A percentile compares a stretch with the other conserved stretches of the same genome.
These are phyloP conservation scores for Spea bombifrons DNA, from an alignment of 2,113 vertebrate genomes.

Conservation along the genomic window DNA sequence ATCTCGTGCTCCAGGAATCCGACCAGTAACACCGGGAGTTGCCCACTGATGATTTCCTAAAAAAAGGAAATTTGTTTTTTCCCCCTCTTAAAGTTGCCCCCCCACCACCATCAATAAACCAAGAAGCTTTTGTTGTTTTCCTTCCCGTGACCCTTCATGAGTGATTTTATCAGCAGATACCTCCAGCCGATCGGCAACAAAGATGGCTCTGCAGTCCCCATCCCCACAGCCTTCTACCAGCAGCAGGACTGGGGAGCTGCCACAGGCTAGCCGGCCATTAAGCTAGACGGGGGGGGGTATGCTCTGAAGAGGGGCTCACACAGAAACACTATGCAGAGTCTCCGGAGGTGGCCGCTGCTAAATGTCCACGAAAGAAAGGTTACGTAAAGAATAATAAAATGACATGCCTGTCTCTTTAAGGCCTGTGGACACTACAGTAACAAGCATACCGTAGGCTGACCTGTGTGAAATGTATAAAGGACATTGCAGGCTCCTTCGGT, in stretches of 20 bases:
- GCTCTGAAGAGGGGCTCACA: neutral
- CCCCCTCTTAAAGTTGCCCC: no score
- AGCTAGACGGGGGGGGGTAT: neutral
- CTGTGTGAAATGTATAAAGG: slow-evolving; percentile 95
- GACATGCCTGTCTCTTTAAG: neutral
- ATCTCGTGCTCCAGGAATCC: slow-evolving; percentile 89
- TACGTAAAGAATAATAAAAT: no score
- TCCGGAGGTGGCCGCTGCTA: neutral
- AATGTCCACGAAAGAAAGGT: slow-evolving; percentile 1
- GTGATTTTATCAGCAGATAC: no score
- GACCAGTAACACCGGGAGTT: slow-evolving; percentile 86
- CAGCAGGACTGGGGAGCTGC: no score
- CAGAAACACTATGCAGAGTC: no score
- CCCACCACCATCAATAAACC: no score
- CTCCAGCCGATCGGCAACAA: no score
- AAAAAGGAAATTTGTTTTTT: slow-evolving; percentile 36
- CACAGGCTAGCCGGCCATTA: neutral
- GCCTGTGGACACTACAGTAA: neutral
- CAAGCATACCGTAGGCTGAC: slow-evolving; percentile 70
- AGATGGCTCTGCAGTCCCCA: no score
- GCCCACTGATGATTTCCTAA: slow-evolving; percentile 88
- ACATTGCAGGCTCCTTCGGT: slow-evolving; percentile 97
- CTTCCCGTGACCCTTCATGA: no score
- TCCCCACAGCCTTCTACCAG: no score
- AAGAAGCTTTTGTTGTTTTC: no score